A percentile compares a stretch with the other conserved stretches of the same genome.
Evolutionary conservation across 2,888 invertebrate species (phyloP).

Genomic region (Oligia strigilis): DNA sequence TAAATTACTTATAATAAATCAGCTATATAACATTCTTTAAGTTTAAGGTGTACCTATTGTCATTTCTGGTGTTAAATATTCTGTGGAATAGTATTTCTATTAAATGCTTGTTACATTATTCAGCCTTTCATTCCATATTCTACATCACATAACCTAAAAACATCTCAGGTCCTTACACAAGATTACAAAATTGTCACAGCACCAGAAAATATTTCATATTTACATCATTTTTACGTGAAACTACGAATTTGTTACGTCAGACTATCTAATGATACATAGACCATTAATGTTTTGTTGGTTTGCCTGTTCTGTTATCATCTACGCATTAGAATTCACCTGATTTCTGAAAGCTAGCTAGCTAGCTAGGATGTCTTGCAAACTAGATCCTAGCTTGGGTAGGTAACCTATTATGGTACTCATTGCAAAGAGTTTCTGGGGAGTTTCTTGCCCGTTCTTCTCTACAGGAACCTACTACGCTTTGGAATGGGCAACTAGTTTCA

Average conservation of each 20-base stretch:
- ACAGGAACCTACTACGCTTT: not conserved
- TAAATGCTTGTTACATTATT: no score
- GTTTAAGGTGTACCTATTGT: no score
- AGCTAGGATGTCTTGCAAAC: not conserved
- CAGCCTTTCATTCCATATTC: no score
- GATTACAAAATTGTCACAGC: constrained; percentile 26
- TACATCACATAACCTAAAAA: no score
- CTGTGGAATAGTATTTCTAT: no score
- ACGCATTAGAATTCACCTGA: not conserved
- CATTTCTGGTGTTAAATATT: no score
- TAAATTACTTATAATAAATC: no score
- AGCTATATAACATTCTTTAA: no score
- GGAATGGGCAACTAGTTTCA: not conserved
- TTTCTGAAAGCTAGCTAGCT: not conserved
- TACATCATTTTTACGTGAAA: constrained; percentile 5
- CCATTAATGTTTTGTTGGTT: not conserved
- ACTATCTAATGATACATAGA: not conserved
- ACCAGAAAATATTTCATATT: constrained; percentile 12
- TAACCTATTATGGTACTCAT: not conserved
- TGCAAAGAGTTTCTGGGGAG: not conserved
- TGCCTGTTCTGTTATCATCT: not conserved
- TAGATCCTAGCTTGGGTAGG: not conserved
- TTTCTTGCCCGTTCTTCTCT: not conserved
- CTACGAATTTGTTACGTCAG: constrained; percentile 6
- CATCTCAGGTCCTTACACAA: no score